These are phyloP conservation scores for Pardosa pseudoannulata DNA, from an alignment of 2,888 invertebrate genomes.

Conservation along the genomic window DNA sequence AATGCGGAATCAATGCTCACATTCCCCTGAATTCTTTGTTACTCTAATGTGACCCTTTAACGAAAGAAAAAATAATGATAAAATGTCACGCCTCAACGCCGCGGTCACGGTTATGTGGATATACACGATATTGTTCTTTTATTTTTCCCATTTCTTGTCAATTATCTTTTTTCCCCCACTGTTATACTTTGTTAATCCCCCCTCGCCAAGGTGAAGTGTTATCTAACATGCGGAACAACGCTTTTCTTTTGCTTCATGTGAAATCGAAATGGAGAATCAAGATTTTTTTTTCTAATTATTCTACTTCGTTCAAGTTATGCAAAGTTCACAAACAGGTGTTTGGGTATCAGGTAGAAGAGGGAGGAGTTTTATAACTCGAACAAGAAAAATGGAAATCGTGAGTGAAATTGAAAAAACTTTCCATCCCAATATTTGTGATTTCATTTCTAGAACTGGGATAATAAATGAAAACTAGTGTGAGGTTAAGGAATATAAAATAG, in stretches of 20 bases:
- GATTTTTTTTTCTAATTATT: background rate
- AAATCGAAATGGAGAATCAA: background rate
- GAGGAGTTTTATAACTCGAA: too few species aligned
- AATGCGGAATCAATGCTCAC: background rate
- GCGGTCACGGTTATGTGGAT: slow-evolving; percentile 1
- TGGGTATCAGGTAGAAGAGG: too few species aligned
- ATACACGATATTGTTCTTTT: background rate
- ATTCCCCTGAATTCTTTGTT: slow-evolving; percentile 1
- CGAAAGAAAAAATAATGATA: background rate
- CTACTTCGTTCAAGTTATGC: too few species aligned
- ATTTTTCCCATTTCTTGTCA: background rate
- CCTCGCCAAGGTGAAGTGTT: slow-evolving; percentile 5
- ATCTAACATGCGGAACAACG: background rate
- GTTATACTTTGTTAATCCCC: background rate
- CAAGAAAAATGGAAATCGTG: too few species aligned
- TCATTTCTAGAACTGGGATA: too few species aligned
- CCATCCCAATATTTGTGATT: too few species aligned
- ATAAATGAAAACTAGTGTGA: too few species aligned
- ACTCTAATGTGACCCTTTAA: background rate
- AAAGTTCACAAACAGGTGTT: too few species aligned
- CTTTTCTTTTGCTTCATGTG: background rate
- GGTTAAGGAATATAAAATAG: too few species aligned
- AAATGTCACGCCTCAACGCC: background rate
- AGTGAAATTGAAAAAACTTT: too few species aligned
- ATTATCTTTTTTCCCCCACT: background rate